These are phyloP conservation scores for Dolichoris vasculosae DNA, from an alignment of 1,140 invertebrate genomes.

Conservation along the genomic window DNA sequence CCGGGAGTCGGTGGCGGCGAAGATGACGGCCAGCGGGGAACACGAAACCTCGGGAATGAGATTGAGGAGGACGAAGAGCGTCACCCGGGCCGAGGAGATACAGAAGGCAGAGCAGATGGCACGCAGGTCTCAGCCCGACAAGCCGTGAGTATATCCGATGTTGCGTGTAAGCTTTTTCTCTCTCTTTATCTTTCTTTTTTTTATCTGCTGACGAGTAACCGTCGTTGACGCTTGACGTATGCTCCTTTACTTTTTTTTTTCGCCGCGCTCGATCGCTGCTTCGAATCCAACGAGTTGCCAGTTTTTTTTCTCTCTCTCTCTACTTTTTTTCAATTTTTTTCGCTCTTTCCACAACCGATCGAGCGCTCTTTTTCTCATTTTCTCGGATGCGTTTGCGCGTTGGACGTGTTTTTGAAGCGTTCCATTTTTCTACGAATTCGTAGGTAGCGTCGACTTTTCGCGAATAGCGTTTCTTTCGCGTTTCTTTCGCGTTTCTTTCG, in stretches of 20 bases:
- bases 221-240: background rate
- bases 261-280: no score
- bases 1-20: background rate
- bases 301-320: background rate
- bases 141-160: constrained; percentile 82
- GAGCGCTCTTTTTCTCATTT: no score
- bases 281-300: no score
- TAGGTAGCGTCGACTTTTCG: no score
- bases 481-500: no score
- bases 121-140: constrained; percentile 87
- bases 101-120: constrained; percentile 85
- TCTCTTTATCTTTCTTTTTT: no score
- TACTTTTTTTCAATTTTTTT: background rate
- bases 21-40: constrained; percentile 54
- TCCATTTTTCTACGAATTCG: no score
- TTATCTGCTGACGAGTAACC: no score
- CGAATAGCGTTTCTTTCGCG: no score
- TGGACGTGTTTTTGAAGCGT: no score
- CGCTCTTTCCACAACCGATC: no score
- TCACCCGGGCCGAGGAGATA: constrained; percentile 90
- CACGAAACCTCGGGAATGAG: constrained; percentile 72
- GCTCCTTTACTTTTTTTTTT: background rate
- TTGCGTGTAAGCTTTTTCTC: background rate
- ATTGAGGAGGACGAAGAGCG: constrained; percentile 87
- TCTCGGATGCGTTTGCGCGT: no score